These are phyloP conservation scores for Anneissia japonica DNA, from an alignment of 35 echinoderm and acorn worm species.

Conservation along the genomic window DNA sequence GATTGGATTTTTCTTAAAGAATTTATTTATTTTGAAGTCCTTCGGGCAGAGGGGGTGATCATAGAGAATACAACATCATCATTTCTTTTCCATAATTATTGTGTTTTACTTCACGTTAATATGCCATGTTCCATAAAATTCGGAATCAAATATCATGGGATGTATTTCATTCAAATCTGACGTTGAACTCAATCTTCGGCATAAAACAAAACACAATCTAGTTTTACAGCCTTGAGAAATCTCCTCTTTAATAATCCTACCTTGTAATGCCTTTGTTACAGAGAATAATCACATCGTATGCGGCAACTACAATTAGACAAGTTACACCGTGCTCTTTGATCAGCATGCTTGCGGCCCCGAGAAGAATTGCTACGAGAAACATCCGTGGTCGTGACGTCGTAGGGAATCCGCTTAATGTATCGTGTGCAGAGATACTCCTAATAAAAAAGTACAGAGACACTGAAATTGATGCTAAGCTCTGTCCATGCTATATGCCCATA, in stretches of 20 bases:
- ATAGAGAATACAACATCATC: too few relatives aligned
- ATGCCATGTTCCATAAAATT: too few relatives aligned
- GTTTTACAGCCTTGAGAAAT: neutral
- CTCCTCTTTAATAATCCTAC: neutral
- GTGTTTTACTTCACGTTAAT: too few relatives aligned
- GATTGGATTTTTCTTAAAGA: too few relatives aligned
- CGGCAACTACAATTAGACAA: conserved; percentile 47
- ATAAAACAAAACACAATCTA: neutral
- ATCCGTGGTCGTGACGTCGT: neutral
- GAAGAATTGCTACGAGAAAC: conserved; percentile 10
- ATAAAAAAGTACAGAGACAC: too few relatives aligned
- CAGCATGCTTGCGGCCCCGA: conserved; percentile 46
- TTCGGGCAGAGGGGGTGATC: too few relatives aligned
- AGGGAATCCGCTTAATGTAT: neutral
- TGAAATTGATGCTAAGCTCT: too few relatives aligned
- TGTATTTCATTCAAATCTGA: neutral
- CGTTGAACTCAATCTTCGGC: neutral
- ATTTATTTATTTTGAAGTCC: too few relatives aligned
- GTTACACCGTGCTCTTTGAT: conserved; percentile 78
- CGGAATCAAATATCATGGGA: neutral
- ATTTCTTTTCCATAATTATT: too few relatives aligned
- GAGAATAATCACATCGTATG: conserved; percentile 59
- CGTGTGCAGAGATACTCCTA: neutral
- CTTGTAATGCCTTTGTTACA: conserved; percentile 19
- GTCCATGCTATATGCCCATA: too few relatives aligned